Evolutionary conservation across 2,113 vertebrate species (phyloP).

Genomic region (Carollia perspicillata): DNA sequence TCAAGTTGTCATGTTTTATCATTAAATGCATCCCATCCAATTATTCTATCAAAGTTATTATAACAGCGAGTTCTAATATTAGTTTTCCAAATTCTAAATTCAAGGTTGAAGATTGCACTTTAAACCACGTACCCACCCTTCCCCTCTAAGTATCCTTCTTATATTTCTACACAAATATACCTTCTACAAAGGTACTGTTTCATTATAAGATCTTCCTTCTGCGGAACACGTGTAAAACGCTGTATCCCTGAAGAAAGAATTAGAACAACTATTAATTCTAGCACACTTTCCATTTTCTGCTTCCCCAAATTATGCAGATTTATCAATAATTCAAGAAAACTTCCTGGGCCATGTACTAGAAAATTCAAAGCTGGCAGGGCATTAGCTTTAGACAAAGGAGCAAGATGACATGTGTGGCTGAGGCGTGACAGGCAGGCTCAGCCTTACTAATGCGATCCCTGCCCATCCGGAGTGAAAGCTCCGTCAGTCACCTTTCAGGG

Average conservation of each 20-base stretch:
- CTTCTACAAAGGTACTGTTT: not conserved
- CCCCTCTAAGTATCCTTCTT: not conserved
- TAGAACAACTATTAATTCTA: constrained; percentile 1
- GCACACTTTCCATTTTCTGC: not conserved
- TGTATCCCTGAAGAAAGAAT: not conserved
- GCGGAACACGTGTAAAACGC: not conserved
- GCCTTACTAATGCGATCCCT: not conserved
- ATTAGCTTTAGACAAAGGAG: not conserved
- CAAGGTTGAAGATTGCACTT: not conserved
- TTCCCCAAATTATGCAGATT: constrained; percentile 32
- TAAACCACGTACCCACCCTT: not conserved
- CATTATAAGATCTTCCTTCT: not conserved
- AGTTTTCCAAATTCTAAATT: not conserved
- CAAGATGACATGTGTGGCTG: not conserved
- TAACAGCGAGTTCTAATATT: not conserved
- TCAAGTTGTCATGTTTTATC: not conserved
- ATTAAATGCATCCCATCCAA: not conserved
- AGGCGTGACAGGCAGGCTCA: not conserved
- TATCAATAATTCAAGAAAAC: constrained; percentile 61
- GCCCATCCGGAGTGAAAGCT: not conserved
- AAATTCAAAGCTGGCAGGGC: not conserved
- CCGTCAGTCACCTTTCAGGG: not conserved
- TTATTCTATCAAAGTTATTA: not conserved
- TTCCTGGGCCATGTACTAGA: not conserved
- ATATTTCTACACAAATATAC: not conserved